A percentile compares a stretch with the other conserved stretches of the same genome.
These are phyloP conservation scores for Biston stratarius DNA, from an alignment of 2,888 invertebrate genomes.

Conservation along the genomic window DNA sequence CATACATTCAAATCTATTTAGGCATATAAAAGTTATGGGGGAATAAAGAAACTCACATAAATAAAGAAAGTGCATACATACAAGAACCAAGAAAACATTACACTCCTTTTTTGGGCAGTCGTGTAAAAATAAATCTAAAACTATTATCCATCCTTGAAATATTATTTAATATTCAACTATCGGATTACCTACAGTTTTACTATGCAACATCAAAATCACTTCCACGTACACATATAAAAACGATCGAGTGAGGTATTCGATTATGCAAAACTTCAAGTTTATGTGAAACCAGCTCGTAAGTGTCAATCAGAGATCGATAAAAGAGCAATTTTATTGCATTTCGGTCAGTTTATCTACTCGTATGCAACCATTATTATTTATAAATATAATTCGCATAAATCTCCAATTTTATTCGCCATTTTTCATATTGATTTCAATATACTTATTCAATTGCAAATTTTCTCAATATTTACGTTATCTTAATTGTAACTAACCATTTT, in stretches of 20 bases:
- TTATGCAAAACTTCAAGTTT: slow-evolving; percentile 19
- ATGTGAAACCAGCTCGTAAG: slow-evolving; percentile 15
- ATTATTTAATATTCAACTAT: not conserved
- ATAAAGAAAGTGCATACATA: too few species aligned
- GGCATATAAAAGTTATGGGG: too few species aligned
- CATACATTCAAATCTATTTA: too few species aligned
- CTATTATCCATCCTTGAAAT: not conserved
- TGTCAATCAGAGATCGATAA: slow-evolving; percentile 20
- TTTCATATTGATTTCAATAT: not conserved
- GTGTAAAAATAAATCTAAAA: too few species aligned
- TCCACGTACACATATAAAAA: not conserved
- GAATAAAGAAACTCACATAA: too few species aligned
- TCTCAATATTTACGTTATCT: too few species aligned
- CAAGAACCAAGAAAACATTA: too few species aligned
- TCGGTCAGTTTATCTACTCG: slow-evolving; percentile 3
- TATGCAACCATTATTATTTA: not conserved
- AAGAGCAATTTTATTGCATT: slow-evolving; percentile 20
- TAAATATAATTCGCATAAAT: not conserved
- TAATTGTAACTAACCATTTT: too few species aligned
- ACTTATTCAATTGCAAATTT: too few species aligned
- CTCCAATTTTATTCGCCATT: not conserved
- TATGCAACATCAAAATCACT: not conserved
- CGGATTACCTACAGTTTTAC: not conserved
- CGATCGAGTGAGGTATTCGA: not conserved
- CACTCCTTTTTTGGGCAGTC: too few species aligned